Evolutionary conservation across 2,888 invertebrate species (phyloP), one percentile per base, ranked within the genome.

Genomic region (Heliconius erato): DNA sequence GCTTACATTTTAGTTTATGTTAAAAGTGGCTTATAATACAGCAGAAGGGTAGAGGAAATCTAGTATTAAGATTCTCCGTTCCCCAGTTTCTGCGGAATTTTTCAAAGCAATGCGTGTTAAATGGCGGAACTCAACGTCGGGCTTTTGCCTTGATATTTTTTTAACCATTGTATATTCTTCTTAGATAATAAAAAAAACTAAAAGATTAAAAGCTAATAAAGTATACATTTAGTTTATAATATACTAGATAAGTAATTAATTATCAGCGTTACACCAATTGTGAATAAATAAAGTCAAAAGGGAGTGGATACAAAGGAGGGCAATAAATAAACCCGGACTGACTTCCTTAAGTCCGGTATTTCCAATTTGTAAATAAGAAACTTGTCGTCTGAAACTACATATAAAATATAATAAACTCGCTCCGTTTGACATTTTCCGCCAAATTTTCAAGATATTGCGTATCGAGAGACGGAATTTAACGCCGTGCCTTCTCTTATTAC

Each of bases 271-370:
- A 40, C 40, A 11, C 40, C 40, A 11, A 40, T 40, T 40, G 40
- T 40, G 40, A 40, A 11, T 40, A 40, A 40, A 40, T 40, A 40
- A 40, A 40, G 40, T 40, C 2, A 11, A 40, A 40, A 40, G 40
- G 40, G 11, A 40, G 40, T 40, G 11, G 40, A 40, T 40, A 40
- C 40, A 40, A 40, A 11, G 11, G 40, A 40, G 11, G 40, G 40
- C 40, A 40, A 40, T 40, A 40, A 69, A 69, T 69, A 11, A 69
- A 4, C 23, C 32, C 69, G 23, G 35, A 69, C 23, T 23, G 23
- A 69, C 69, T 69, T 69, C 35, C 69, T 69, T 35, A 69, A 69
- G 35, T 40, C 69, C 23, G n/a, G 11, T 69, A 69, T 69, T 35
- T 35, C 35, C 32, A 69, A 69, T 69, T 35, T 69, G 11, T 35